phyloP scores from a whole-genome alignment of 2,888 invertebrate genomes.

The Thereva unica region DNA sequence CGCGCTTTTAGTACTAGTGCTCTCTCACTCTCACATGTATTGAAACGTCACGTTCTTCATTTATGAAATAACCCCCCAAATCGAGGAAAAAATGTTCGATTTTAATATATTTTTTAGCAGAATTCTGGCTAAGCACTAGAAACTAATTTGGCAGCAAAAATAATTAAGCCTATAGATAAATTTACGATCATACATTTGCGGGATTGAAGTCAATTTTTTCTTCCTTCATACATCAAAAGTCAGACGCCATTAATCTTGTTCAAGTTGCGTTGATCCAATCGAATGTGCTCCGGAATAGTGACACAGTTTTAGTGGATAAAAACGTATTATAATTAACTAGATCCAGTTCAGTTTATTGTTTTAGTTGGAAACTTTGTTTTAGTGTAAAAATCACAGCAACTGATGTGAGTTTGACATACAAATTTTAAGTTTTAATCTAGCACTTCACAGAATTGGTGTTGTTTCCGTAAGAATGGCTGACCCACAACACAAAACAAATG shows the following conservation, averaged over 20 bases:
- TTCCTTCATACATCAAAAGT: constrained; percentile 32
- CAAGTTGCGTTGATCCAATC: constrained; percentile 35
- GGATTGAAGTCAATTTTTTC: constrained; percentile 11
- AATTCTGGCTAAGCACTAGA: constrained; percentile 2
- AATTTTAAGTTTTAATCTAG: constrained; percentile 59
- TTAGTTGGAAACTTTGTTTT: constrained; percentile 47
- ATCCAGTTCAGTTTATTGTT: constrained; percentile 38
- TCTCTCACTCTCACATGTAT: background rate
- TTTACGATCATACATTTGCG: constrained; percentile 30
- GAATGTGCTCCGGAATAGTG: constrained; percentile 22
- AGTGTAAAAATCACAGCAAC: constrained; percentile 59
- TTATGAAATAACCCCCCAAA: background rate
- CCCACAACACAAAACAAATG: constrained; percentile 62
- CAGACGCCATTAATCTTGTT: constrained; percentile 40
- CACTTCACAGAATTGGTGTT: constrained; percentile 67
- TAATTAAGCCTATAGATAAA: constrained; percentile 18
- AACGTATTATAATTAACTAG: constrained; percentile 55
- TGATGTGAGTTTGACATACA: constrained; percentile 60
- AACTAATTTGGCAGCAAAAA: constrained; percentile 20
- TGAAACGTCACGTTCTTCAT: constrained; percentile 8
- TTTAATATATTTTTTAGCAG: background rate
- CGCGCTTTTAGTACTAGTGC: constrained; percentile 23
- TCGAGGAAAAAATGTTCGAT: constrained; percentile 16
- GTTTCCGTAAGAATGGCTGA: constrained; percentile 73
- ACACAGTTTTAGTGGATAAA: constrained; percentile 35